These are phyloP conservation scores for Dasyurus viverrinus DNA, from an alignment of 2,113 vertebrate genomes.

Conservation along the genomic window DNA sequence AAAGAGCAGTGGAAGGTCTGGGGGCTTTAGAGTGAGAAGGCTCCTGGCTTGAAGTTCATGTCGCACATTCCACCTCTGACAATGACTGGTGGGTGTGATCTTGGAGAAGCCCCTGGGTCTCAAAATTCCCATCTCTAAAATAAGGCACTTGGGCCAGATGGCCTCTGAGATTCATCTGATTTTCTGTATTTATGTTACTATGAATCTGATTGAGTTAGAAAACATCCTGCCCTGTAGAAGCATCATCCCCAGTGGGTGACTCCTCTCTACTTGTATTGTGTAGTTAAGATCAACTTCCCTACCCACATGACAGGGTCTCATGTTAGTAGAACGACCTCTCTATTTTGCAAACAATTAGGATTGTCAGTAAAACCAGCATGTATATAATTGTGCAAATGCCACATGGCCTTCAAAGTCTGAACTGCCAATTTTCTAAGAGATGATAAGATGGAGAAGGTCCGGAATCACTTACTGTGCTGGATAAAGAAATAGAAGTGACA, in stretches of 20 bases:
- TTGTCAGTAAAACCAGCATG: background rate
- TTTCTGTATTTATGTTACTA: background rate
- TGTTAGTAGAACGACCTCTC: background rate
- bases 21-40: background rate
- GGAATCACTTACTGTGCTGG: background rate
- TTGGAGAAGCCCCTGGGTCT: background rate
- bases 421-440: background rate
- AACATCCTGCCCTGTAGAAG: background rate
- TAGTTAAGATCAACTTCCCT: background rate
- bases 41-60: background rate
- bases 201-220: background rate
- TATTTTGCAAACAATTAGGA: background rate
- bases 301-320: accelerated
- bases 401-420: background rate
- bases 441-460: background rate
- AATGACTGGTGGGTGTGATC: background rate
- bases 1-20: background rate
- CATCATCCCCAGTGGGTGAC: background rate
- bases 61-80: background rate
- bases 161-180: background rate
- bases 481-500: background rate
- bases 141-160: background rate
- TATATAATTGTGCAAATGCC: background rate
- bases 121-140: background rate
- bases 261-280: background rate